Evolutionary conservation across 2,113 vertebrate genomes (phyloP).

Genomic region (Odobenus rosmarus): DNA sequence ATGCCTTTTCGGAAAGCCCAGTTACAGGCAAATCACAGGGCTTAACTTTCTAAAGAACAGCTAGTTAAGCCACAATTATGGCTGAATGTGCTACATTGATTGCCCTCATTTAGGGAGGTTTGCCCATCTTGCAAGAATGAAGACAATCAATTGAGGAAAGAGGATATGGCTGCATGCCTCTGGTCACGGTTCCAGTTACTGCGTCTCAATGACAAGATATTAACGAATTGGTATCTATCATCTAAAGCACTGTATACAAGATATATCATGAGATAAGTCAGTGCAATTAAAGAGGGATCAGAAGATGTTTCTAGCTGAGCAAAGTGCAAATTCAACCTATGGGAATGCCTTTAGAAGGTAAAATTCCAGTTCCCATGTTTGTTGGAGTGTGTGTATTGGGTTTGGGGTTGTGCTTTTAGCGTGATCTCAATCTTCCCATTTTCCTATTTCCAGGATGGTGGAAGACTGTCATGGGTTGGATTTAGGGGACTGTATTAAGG

Average conservation of each 20-base stretch:
- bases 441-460: background rate
- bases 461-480: background rate
- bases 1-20: constrained; percentile 55
- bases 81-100: constrained; percentile 54
- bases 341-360: background rate
- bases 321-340: background rate
- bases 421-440: background rate
- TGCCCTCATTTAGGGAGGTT: constrained; percentile 52
- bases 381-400: background rate
- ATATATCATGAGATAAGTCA: constrained; percentile 37
- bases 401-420: background rate
- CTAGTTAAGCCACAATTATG: constrained; percentile 57
- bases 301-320: background rate
- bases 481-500: background rate
- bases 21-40: constrained; percentile 63
- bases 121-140: constrained; percentile 54
- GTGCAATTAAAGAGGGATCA: constrained; percentile 37
- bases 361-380: background rate
- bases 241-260: constrained; percentile 34
- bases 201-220: constrained; percentile 55
- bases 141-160: constrained; percentile 15
- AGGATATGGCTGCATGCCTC: constrained; percentile 34
- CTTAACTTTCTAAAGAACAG: constrained; percentile 68
- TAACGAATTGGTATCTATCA: constrained; percentile 66
- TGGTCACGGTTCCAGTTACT: constrained; percentile 33